Conservation (phyloP, 2,113 vertebrate species). For the Pygoscelis adeliae region DNA sequence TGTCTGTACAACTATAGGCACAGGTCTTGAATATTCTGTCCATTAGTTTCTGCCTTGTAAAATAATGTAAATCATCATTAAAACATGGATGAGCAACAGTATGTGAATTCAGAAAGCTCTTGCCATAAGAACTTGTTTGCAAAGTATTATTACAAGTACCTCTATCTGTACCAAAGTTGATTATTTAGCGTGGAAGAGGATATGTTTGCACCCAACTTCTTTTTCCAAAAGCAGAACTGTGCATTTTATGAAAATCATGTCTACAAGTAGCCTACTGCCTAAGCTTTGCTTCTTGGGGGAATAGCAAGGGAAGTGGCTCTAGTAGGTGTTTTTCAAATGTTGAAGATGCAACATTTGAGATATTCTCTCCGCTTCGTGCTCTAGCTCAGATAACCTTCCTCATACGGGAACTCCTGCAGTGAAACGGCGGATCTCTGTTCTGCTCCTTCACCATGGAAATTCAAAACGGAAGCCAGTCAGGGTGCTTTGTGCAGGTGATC, state of each 20-base stretch:
- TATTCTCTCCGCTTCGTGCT: neutral
- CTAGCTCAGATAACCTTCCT: neutral
- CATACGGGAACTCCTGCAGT: rapidly evolving
- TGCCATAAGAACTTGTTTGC: neutral
- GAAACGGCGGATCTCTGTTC: rapidly evolving
- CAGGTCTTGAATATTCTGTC: neutral
- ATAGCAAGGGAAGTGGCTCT: neutral
- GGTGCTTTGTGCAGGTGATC: neutral
- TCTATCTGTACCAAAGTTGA: neutral
- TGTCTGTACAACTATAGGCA: neutral
- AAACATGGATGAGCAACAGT: neutral
- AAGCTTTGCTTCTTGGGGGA: neutral
- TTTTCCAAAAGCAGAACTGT: neutral
- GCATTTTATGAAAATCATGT: neutral
- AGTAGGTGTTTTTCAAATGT: neutral
- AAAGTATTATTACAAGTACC: neutral
- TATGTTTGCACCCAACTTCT: neutral
- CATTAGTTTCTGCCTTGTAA: neutral
- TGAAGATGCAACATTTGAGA: neutral
- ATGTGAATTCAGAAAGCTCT: neutral
- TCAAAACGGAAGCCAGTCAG: neutral
- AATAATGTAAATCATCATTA: neutral
- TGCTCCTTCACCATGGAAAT: neutral
- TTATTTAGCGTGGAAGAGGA: neutral
- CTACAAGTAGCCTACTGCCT: neutral